Base-by-base conservation (phyloP, 92 coral and sea anemone genomes). In the Epizoanthus stellaris region DNA sequence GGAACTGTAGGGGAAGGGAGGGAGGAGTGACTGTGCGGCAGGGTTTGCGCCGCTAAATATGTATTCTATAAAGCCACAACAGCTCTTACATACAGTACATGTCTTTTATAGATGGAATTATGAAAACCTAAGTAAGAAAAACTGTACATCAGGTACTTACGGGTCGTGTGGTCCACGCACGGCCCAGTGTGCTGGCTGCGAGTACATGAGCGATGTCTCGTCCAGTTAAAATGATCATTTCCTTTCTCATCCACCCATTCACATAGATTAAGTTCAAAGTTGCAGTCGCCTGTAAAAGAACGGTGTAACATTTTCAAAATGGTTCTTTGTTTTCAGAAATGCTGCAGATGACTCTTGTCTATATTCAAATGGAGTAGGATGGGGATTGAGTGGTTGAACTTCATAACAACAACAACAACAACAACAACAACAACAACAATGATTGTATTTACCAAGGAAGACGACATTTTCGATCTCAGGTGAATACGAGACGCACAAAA, bases 121-220 rank as follows among this genome's bases (percentile, higher is more conserved):
- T 67, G 14, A 0, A 65, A 65, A 65, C 23, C 70, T 16, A 62
- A 62, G 67, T 30, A 30, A 30, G 13, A 21, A 11, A 65, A 11
- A 30, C 14, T 67, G 72, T 25, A 8, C 5, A 64, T 67, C 36
- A n/a, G 42, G 40, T 58, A 30, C 52, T 36, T 76, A 76, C 81
- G 52, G 16, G 81, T 58, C 6, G 81, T 54, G 52, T 76, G 81
- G 65, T 76, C 81, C 30, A 17, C 40, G 19, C 81, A 76, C 34
- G 81, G 81, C 23, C 81, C 81, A 15, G 68, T 76, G 34, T 2
- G 2, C 8, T 2, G 42, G 61, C 81, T 76, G 4, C 9, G 34
- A 10, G 68, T 76, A 7, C 81, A 76, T 20, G 67, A 65, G 14
- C 81, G 67, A 36, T 36, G 30, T 36, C 67, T 76, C 13, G 34